These are phyloP conservation scores for Brachyalestes nurse DNA, from an alignment of 2,797 vertebrate genomes.

Conservation along the genomic window DNA sequence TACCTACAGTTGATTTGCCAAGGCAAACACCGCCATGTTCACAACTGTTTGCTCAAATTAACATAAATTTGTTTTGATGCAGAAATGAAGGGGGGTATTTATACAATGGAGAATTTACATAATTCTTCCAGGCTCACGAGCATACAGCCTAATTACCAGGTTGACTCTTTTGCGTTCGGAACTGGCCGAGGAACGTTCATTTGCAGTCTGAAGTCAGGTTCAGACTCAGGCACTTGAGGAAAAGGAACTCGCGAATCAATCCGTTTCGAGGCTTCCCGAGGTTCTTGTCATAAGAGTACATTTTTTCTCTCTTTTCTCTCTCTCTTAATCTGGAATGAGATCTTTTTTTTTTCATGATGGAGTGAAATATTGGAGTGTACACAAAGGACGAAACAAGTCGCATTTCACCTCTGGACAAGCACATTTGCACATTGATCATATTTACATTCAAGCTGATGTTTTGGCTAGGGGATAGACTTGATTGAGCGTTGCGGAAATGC, in stretches of 20 bases:
- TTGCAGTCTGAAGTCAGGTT: conserved; percentile 22
- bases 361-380: conserved; percentile 28
- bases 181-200: conserved; percentile 11
- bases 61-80: conserved; percentile 15
- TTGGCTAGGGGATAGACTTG: conserved; percentile 45
- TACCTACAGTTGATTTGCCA: background rate
- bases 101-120: conserved; percentile 11
- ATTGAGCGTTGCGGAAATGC: conserved; percentile 26
- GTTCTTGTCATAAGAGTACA: conserved; percentile 27
- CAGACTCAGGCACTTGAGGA: conserved; percentile 18
- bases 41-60: conserved; percentile 8
- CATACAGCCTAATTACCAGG: conserved; percentile 2
- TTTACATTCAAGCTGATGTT: conserved; percentile 38
- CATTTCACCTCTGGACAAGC: conserved; percentile 36
- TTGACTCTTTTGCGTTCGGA: conserved; percentile 13
- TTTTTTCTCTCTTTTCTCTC: background rate
- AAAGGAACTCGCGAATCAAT: conserved; percentile 32
- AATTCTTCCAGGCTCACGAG: background rate
- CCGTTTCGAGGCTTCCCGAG: conserved; percentile 26
- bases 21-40: background rate
- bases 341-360: conserved; percentile 10
- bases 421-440: conserved; percentile 49
- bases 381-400: conserved; percentile 29
- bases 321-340: conserved; percentile 21
- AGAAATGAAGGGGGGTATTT: conserved; percentile 18